Evolutionary conservation across 2,113 vertebrate species (phyloP).

Genomic region (Apistogramma diplotaenia): DNA sequence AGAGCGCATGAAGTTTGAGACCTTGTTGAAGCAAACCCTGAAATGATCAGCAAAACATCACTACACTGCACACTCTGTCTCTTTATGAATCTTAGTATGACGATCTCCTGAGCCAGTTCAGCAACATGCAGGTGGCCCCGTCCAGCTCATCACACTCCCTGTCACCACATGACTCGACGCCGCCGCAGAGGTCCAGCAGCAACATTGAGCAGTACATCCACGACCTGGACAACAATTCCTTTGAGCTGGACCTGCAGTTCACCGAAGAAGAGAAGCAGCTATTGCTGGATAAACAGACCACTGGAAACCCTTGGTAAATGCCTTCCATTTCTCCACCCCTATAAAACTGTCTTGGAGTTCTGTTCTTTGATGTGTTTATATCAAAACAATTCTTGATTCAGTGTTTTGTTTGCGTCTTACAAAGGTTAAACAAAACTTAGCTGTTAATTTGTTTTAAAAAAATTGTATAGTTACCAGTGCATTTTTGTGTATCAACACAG

Average conservation of each 20-base stretch:
- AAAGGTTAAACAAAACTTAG: not conserved
- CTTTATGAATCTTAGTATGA: slow-evolving; percentile 83
- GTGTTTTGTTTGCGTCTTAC: not conserved
- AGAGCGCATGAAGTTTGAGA: not conserved
- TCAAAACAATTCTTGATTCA: not conserved
- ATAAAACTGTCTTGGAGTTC: not conserved
- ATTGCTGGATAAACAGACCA: slow-evolving; percentile 93
- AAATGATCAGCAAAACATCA: not conserved
- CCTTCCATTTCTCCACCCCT: not conserved
- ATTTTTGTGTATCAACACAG: slow-evolving; percentile 70
- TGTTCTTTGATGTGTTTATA: not conserved
- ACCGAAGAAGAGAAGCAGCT: slow-evolving; percentile 93
- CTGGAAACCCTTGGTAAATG: slow-evolving; percentile 92
- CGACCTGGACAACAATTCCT: slow-evolving; percentile 95
- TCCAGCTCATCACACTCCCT: slow-evolving; percentile 87
- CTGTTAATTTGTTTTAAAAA: not conserved
- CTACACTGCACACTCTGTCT: not conserved
- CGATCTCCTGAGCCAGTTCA: slow-evolving; percentile 98
- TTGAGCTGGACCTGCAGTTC: slow-evolving; percentile 96
- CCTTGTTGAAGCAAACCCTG: not conserved
- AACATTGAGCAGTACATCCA: slow-evolving; percentile 99
- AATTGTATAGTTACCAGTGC: not conserved
- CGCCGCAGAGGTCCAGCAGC: slow-evolving; percentile 85
- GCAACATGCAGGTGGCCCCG: slow-evolving; percentile 94
- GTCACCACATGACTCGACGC: slow-evolving; percentile 77